A percentile compares a stretch with the other conserved stretches of the same genome.
These are phyloP conservation scores for Pseudococcus jackbeardsleyi DNA, from an alignment of 2,888 invertebrate genomes.

Conservation along the genomic window DNA sequence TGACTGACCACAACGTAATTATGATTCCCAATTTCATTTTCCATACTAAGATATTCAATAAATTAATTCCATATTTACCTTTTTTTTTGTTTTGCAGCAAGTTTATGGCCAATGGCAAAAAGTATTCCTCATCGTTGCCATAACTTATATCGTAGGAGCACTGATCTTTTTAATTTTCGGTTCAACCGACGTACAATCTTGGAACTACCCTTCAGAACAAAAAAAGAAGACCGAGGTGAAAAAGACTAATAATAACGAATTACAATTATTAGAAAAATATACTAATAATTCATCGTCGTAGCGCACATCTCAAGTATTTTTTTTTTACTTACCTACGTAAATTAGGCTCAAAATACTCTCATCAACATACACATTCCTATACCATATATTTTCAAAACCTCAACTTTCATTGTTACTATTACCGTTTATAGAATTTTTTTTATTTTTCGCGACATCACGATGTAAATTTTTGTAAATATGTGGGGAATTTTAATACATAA, in stretches of 20 bases:
- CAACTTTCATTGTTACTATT: slow-evolving; percentile 43
- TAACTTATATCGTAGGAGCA: slow-evolving; percentile 79
- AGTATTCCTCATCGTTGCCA: slow-evolving; percentile 84
- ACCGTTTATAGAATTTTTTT: slow-evolving; percentile 16
- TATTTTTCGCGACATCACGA: slow-evolving; percentile 5
- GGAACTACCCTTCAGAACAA: slow-evolving; percentile 71
- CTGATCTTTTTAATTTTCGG: slow-evolving; percentile 77
- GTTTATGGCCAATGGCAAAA: slow-evolving; percentile 84
- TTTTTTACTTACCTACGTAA: not conserved
- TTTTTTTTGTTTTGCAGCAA: slow-evolving; percentile 72
- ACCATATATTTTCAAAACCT: slow-evolving; percentile 2
- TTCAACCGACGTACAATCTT: slow-evolving; percentile 76
- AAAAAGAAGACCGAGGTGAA: slow-evolving; percentile 45
- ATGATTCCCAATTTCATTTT: not conserved
- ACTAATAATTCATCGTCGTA: slow-evolving; percentile 46
- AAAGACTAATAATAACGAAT: slow-evolving; percentile 54
- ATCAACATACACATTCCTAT: slow-evolving; percentile 32
- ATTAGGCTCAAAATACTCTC: slow-evolving; percentile 30
- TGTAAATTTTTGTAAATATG: slow-evolving; percentile 46
- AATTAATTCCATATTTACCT: not conserved
- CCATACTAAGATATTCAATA: not conserved
- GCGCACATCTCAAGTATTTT: slow-evolving; percentile 4
- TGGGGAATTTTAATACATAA: slow-evolving; percentile 9
- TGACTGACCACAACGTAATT: slow-evolving; percentile 81
- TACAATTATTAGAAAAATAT: slow-evolving; percentile 35